phyloP scores from a whole-genome alignment of 2,113 vertebrate species.

The Alectura lathami region DNA sequence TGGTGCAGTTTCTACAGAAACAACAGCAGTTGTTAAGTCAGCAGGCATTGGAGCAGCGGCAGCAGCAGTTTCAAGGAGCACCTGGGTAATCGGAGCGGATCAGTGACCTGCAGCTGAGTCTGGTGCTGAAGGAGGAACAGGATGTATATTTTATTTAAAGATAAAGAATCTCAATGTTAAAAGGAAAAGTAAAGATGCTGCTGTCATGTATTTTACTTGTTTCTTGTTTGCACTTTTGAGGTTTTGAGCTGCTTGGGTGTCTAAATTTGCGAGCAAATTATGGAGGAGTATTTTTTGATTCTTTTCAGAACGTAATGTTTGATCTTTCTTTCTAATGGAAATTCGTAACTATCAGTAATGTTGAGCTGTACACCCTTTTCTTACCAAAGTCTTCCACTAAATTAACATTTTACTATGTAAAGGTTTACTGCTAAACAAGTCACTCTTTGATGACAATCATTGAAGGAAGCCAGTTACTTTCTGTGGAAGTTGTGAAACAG shows the following conservation, averaged over 20 bases:
- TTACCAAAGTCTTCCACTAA: conserved; percentile 21
- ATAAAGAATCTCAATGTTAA: neutral
- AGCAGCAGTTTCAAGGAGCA: conserved; percentile 84
- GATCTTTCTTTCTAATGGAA: neutral
- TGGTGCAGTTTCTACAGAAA: conserved; percentile 96
- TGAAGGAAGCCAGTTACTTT: conserved; percentile 73
- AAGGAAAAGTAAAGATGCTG: neutral
- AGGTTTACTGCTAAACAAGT: conserved; percentile 20
- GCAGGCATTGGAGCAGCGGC: conserved; percentile 85
- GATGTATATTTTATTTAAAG: neutral
- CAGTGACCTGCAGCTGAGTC: neutral
- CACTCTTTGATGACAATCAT: conserved; percentile 67
- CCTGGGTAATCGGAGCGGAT: conserved; percentile 61
- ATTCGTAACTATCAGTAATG: neutral
- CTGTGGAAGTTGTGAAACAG: conserved; percentile 59
- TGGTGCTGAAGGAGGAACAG: neutral
- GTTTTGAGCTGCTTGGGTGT: conserved; percentile 30
- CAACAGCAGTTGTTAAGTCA: conserved; percentile 91
- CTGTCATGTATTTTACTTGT: neutral
- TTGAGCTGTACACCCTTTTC: conserved; percentile 1
- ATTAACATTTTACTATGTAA: neutral
- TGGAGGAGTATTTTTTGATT: conserved; percentile 20
- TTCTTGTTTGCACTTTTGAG: conserved; percentile 51
- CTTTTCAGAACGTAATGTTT: conserved; percentile 14
- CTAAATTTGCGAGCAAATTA: neutral